Percentiles rank a stretch among this genome's conserved stretches.
Evolutionary conservation across 2,888 invertebrate species (phyloP).

Genomic region (Platerodrilus igneus): DNA sequence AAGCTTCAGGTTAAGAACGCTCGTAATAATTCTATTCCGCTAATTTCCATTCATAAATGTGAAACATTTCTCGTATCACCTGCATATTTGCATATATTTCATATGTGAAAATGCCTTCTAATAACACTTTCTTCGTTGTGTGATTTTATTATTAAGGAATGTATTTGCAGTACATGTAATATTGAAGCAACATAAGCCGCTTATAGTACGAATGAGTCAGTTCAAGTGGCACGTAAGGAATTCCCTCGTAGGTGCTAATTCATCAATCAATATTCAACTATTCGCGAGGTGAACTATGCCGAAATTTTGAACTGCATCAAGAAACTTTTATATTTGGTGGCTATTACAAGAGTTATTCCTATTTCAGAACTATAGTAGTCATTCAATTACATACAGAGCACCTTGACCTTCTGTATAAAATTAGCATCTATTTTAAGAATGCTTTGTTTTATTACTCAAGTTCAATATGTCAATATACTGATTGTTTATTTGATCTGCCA

Average conservation of each 20-base stretch:
- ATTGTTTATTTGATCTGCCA: too few relatives aligned
- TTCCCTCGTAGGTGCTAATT: slow-evolving; percentile 20
- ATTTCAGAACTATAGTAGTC: too few relatives aligned
- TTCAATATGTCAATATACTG: too few relatives aligned
- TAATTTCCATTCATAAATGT: slow-evolving; percentile 32
- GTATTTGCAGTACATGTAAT: too few relatives aligned
- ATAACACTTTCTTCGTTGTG: slow-evolving; percentile 9
- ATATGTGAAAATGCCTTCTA: slow-evolving; percentile 7
- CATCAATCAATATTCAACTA: slow-evolving; percentile 20
- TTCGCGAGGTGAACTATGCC: slow-evolving; percentile 18
- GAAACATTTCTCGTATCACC: slow-evolving; percentile 29
- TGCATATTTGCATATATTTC: slow-evolving; percentile 28
- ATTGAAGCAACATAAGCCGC: slow-evolving; percentile 6
- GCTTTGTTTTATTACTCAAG: too few relatives aligned
- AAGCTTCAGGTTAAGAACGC: slow-evolving; percentile 9
- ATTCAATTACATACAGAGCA: too few relatives aligned
- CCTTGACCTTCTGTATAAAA: too few relatives aligned
- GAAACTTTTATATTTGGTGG: too few relatives aligned
- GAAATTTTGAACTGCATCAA: too few relatives aligned
- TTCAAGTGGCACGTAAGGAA: slow-evolving; percentile 16
- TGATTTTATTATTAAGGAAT: slow-evolving; percentile 6
- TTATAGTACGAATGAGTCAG: slow-evolving; percentile 16
- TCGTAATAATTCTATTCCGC: slow-evolving; percentile 26
- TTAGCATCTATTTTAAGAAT: too few relatives aligned
- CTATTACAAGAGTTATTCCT: too few relatives aligned